Conservation (phyloP, 2,888 invertebrate genomes). For the Cyclophora albipunctata region DNA sequence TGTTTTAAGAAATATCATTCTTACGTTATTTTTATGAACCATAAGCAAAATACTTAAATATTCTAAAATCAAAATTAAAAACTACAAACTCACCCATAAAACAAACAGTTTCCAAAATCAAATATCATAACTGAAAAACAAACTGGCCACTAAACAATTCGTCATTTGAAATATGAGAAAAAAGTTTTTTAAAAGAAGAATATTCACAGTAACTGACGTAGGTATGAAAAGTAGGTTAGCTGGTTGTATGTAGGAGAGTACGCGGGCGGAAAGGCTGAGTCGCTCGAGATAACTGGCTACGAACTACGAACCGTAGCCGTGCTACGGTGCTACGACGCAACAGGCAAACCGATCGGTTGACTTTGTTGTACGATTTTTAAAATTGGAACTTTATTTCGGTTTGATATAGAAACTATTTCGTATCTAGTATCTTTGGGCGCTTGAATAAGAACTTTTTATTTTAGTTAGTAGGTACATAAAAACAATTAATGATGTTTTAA, state of each 20-base stretch:
- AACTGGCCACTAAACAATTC: constrained; percentile 27
- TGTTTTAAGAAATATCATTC: background rate
- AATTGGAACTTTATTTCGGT: too few relatives aligned
- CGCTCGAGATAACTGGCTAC: constrained; percentile 62
- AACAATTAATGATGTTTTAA: too few relatives aligned
- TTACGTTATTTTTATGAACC: background rate
- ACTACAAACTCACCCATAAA: constrained; percentile 28
- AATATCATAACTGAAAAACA: constrained; percentile 28
- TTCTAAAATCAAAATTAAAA: constrained; percentile 8
- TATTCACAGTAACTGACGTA: constrained; percentile 20
- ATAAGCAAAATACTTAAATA: background rate
- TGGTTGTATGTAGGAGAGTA: constrained; percentile 32
- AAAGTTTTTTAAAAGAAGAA: constrained; percentile 18
- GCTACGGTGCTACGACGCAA: constrained; percentile 46
- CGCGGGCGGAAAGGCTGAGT: constrained; percentile 57
- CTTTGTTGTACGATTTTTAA: too few relatives aligned
- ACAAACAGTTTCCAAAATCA: constrained; percentile 25
- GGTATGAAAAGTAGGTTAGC: constrained; percentile 40
- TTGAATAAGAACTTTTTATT: too few relatives aligned
- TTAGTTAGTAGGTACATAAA: too few relatives aligned
- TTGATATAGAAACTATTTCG: too few relatives aligned
- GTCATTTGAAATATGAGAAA: constrained; percentile 29
- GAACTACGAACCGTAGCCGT: constrained; percentile 38
- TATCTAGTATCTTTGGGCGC: too few relatives aligned
- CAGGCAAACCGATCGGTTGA: constrained; percentile 35